Base-by-base conservation (phyloP, 2,888 invertebrate genomes). In the Calliscelio sp. region DNA sequence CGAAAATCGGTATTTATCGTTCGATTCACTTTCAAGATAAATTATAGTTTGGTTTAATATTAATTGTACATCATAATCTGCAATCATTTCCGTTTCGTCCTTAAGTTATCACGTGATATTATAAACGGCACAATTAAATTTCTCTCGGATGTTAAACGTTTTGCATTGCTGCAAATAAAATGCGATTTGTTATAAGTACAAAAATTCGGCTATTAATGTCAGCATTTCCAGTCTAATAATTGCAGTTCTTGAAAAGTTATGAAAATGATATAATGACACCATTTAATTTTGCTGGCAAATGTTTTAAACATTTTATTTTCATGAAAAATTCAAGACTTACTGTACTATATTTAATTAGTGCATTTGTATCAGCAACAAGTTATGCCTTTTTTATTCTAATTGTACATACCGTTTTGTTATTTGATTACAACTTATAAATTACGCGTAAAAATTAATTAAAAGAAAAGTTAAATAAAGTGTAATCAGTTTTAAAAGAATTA, bases 11-110 rank as follows among this genome's bases (percentile, higher is more conserved):
- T n/a, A n/a, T n/a, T n/a, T n/a, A n/a, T n/a, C n/a, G n/a, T n/a
- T n/a, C n/a, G n/a, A n/a, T n/a, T n/a, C n/a, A n/a, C n/a, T n/a
- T n/a, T n/a, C n/a, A n/a, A n/a, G n/a, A n/a, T n/a, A n/a, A 28
- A 28, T 28, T 28, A 28, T 28, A 35, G 4, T 38, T 61, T 25
- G 46, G 51, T 41, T 55, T 41, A 28, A 25, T 55, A 55, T 55
- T 70, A 70, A 70, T 70, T 70, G n/a, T 38, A 70, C 41, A 16
- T 14, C 32, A 16, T 18, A 28, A n/a, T n/a, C n/a, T 22, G 41
- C 44, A 55, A 70, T 57, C 35, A 41, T 71, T 71, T 71, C 59
- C 59, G 59, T 49, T 28, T 59, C 71, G 59, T 59, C 46, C 20
- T 35, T 24, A 49, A 71, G 22, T 71, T 57, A 57, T 57, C 59